Evolutionary conservation across 2,888 invertebrate genomes (phyloP), one percentile per base, ranked within the genome.

Genomic region (Dioctria rufipes): DNA sequence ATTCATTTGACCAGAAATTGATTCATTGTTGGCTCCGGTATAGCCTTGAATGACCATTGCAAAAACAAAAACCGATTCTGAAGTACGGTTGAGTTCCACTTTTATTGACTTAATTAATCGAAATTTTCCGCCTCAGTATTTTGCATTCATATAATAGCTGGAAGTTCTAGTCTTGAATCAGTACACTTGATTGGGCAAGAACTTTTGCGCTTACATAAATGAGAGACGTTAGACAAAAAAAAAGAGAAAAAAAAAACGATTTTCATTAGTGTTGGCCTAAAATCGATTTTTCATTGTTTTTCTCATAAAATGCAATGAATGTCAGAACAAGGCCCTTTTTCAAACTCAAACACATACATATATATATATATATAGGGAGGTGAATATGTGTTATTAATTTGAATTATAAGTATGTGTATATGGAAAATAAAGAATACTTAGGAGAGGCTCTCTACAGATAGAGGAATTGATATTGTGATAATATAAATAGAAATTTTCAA

Each of bases 71-170:
- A 54, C 66, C 25, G 54, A 65, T 66, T 78, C 65, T 40, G 25
- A 46, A 49, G 78, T 65, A 80, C 69, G 80, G 77, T 71, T 78
- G 78, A 78, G 51, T 82, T 63, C 78, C 71, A 67, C 66, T 78
- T 80, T 78, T 71, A 80, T 75, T 60, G 80, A 82, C 78, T 80
- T 80, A 80, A 82, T 81, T 82, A 82, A 82, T 82, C 71, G 78
- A 78, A 82, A 82, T 80, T 82, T 82, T 82, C 80, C 81, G 78
- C 80, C 60, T 82, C 80, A 80, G 60, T 78, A 80, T 77, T 82
- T 80, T 60, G 46, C 54, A 78, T 80, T 80, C 49, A 69, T 49
- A 43, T 25, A 25, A 40, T 69, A 43, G 46, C 60, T 79, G 69
- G 60, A 79, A 67, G 79, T 60, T 60, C 79, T 58, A 67, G 79